Percentiles rank a stretch among this genome's conserved stretches.
Evolutionary conservation across 2,888 invertebrate genomes (phyloP).

Genomic region (Eupithecia subfuscata): DNA sequence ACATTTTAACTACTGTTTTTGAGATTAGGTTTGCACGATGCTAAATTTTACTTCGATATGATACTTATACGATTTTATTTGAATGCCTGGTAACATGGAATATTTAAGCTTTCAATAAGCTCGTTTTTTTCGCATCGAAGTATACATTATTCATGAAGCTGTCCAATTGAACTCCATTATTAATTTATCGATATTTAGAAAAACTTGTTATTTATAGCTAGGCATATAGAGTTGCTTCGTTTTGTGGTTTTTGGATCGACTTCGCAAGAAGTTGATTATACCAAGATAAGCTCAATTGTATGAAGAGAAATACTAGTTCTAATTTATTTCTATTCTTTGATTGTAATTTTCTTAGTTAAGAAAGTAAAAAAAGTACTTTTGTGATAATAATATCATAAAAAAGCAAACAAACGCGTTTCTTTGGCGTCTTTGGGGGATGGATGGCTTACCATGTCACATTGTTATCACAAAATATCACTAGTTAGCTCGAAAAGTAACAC

Average conservation of each 20-base stretch:
- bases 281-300: too few relatives aligned
- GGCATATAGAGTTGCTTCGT: constrained; percentile 18
- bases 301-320: too few relatives aligned
- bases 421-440: background rate
- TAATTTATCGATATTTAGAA: constrained; percentile 21
- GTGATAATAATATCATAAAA: too few relatives aligned
- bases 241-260: constrained; percentile 29
- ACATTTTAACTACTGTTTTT: too few relatives aligned
- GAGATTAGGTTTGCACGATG: background rate
- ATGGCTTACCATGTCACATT: background rate
- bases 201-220: constrained; percentile 33
- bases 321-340: too few relatives aligned
- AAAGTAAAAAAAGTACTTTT: too few relatives aligned
- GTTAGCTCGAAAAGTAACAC: background rate
- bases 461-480: background rate
- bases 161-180: constrained; percentile 28
- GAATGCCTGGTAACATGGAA: too few relatives aligned
- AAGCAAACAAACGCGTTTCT: too few relatives aligned
- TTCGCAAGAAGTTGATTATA: background rate
- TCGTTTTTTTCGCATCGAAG: background rate
- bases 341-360: too few relatives aligned
- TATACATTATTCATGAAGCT: constrained; percentile 29
- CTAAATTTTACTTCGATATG: background rate
- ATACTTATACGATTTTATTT: too few relatives aligned
- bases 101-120: background rate